Percentiles rank a stretch among this genome's conserved stretches.
These are phyloP conservation scores for Streptopelia turtur DNA, from an alignment of 2,797 vertebrate species.

Conservation along the genomic window DNA sequence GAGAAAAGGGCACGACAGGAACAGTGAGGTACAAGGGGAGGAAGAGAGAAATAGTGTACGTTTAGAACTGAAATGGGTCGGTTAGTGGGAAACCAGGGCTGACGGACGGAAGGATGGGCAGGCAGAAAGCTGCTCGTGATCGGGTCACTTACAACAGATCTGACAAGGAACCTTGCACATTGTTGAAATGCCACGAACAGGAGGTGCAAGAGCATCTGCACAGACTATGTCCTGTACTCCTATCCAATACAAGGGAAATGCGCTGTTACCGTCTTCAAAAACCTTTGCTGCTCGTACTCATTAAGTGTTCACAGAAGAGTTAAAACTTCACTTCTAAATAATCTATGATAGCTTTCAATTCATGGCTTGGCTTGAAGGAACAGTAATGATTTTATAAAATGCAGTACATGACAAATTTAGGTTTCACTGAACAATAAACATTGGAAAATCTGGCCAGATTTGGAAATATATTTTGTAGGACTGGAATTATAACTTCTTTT, in stretches of 20 bases:
- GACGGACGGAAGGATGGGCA: neutral
- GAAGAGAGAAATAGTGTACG: constrained; percentile 35
- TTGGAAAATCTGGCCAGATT: neutral
- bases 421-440: neutral
- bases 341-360: neutral
- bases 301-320: neutral
- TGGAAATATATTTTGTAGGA: neutral
- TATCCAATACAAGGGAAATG: constrained; percentile 70
- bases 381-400: neutral
- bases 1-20: constrained; percentile 60
- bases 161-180: constrained; percentile 82
- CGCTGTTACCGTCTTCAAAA: constrained; percentile 14
- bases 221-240: constrained; percentile 67
- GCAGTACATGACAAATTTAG: neutral
- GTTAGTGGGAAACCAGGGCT: constrained; percentile 30
- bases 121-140: constrained; percentile 55
- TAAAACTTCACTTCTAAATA: neutral
- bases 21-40: constrained; percentile 41
- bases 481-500: neutral
- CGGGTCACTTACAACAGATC: constrained; percentile 83
- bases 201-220: constrained; percentile 74
- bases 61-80: constrained; percentile 48
- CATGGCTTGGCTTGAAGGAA: constrained; percentile 34
- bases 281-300: neutral
- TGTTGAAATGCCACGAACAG: constrained; percentile 74